Evolutionary conservation across 2,888 invertebrate genomes (phyloP), one percentile per base, ranked within the genome.

Genomic region (Drosophila longiperda): DNA sequence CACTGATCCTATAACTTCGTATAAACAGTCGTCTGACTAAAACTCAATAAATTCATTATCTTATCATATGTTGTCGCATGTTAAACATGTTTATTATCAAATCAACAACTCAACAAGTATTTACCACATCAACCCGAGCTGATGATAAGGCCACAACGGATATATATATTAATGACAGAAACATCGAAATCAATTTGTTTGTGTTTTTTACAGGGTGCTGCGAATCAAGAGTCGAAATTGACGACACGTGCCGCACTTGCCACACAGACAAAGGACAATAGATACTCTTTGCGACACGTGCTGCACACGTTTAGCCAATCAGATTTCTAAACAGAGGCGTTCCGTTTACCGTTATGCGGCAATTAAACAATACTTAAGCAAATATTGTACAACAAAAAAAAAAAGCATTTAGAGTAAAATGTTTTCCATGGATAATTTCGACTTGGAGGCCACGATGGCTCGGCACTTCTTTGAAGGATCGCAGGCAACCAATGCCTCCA

Each of bases 391-490:
- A 50, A 15, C 50, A n/a, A 48, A 1, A 32, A 38, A 49, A 38
- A 9, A 63, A 17, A 49, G 45, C 26, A 54, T 9, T 55, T 49
- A 32, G 20, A 20, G n/a, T 11, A 81, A 79, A 62, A 95, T 95
- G 95, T 95, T 95, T 92, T 95, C 95, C 77, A 95, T 96, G 94
- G 96, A 96, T 80, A 95, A 95, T 91, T 93, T 96, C 75, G 96
- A 96, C 89, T 92, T 96, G 91, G 95, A 96, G 83, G 94, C 94
- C 77, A 94, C 94, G 73, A 95, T 96, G 93, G 96, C 95, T 78
- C 94, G 96, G 7, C 96, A 96, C 92, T 95, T 96, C 90, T 94
- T 91, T 82, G 94, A 90, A 79, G 92, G 93, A 67, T 94, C 94
- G 62, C 94, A 92, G 83, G 95, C 93, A 80, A 95, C 94, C 45